These are phyloP conservation scores for Falco concolor DNA, from an alignment of 2,797 vertebrate species.

Conservation along the genomic window DNA sequence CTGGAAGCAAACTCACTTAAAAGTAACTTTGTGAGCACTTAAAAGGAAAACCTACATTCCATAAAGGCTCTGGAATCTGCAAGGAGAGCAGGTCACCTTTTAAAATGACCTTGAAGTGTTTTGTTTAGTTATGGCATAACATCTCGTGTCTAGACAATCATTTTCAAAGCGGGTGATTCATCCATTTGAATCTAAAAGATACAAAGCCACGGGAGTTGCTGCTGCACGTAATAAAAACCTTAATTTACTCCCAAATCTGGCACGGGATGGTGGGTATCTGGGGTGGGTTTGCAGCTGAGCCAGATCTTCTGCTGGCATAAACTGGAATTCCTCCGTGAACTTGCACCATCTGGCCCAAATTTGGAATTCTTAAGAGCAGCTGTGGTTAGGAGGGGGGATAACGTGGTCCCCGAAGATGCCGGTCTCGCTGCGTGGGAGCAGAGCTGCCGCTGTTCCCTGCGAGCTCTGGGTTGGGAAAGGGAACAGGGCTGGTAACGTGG, in stretches of 20 bases:
- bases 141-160: rapidly evolving
- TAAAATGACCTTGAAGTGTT: neutral
- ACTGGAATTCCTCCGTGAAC: rapidly evolving
- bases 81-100: neutral
- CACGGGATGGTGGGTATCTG: rapidly evolving
- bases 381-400: neutral
- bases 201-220: neutral
- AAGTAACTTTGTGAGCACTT: neutral
- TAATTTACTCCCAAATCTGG: neutral
- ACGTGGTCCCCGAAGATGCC: rapidly evolving
- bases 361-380: neutral
- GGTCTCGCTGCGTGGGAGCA: neutral
- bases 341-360: neutral
- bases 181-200: neutral
- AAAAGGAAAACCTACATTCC: neutral
- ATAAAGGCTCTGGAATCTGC: neutral
- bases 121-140: neutral
- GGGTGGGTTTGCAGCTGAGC: neutral
- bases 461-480: neutral
- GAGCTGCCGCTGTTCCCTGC: neutral
- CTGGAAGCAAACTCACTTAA: neutral
- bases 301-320: neutral
- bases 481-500: rapidly evolving
- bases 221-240: neutral
- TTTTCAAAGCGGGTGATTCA: neutral